These are phyloP conservation scores for Siniperca chuatsi DNA, from an alignment of 2,113 vertebrate species.

Conservation along the genomic window DNA sequence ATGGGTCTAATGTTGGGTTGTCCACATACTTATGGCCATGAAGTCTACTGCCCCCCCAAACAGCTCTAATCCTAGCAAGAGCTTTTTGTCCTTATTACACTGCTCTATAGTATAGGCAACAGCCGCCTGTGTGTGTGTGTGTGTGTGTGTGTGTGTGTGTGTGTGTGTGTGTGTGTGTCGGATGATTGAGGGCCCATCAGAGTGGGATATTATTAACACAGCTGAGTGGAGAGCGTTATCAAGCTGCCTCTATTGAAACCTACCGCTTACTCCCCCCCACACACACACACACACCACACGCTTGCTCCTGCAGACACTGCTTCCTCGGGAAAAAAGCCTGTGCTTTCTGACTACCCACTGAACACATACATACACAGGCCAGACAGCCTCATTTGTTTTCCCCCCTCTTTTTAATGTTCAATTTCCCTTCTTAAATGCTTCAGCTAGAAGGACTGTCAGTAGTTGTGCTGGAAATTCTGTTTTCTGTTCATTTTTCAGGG, in stretches of 20 bases:
- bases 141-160: slow-evolving; percentile 29
- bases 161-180: neutral
- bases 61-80: slow-evolving; percentile 14
- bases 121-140: slow-evolving; percentile 1
- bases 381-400: neutral
- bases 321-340: slow-evolving; percentile 33
- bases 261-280: slow-evolving; percentile 60
- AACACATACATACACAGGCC: neutral
- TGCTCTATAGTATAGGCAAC: slow-evolving; percentile 1
- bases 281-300: neutral
- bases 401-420: neutral
- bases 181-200: slow-evolving; percentile 73
- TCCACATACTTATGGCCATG: neutral
- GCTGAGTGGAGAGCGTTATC: slow-evolving; percentile 74
- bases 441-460: neutral
- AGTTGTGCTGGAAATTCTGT: neutral
- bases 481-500: slow-evolving; percentile 10
- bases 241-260: slow-evolving; percentile 70
- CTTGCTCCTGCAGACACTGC: slow-evolving; percentile 4
- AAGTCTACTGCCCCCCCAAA: neutral
- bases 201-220: slow-evolving; percentile 78
- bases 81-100: slow-evolving; percentile 36
- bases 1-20: neutral
- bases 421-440: neutral
- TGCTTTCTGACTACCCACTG: slow-evolving; percentile 31